Percentiles rank a stretch among this genome's conserved stretches.
Evolutionary conservation across 1,140 invertebrate species (phyloP).

Genomic region (Metaphire vulgaris): DNA sequence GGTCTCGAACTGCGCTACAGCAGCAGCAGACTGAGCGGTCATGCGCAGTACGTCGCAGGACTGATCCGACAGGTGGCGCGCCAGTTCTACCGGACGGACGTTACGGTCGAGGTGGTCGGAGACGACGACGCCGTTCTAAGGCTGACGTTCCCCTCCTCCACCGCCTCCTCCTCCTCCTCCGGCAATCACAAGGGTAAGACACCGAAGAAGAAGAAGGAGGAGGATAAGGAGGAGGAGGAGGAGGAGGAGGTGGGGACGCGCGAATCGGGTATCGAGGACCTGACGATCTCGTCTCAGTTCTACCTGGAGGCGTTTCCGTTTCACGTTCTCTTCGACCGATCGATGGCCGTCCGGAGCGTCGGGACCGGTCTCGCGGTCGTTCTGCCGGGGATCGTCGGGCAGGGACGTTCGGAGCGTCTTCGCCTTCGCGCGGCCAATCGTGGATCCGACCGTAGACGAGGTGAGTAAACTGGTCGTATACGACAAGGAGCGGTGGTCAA

Average conservation of each 20-base stretch:
- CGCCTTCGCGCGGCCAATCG: slow-evolving; percentile 76
- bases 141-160: background rate
- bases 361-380: slow-evolving; percentile 88
- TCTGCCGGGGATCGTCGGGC: slow-evolving; percentile 60
- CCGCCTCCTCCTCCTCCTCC: background rate
- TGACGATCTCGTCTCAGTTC: slow-evolving; percentile 60
- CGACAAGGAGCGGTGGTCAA: too few species aligned
- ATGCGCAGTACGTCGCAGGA: slow-evolving; percentile 90
- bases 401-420: slow-evolving; percentile 64
- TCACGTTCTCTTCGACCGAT: slow-evolving; percentile 89
- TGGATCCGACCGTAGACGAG: slow-evolving; percentile 84
- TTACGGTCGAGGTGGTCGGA: background rate
- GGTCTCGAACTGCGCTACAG: slow-evolving; percentile 76
- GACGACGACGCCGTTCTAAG: background rate
- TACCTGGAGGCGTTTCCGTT: slow-evolving; percentile 97
- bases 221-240: background rate
- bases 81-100: slow-evolving; percentile 54
- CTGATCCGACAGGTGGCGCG: slow-evolving; percentile 72
- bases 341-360: slow-evolving; percentile 74
- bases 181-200: background rate
- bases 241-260: background rate
- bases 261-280: background rate
- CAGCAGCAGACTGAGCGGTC: slow-evolving; percentile 77
- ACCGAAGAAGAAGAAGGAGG: background rate
- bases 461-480: slow-evolving; percentile 58